Evolutionary conservation across 1,140 invertebrate genomes (phyloP).

Genomic region (Drosophila sturtevanti): DNA sequence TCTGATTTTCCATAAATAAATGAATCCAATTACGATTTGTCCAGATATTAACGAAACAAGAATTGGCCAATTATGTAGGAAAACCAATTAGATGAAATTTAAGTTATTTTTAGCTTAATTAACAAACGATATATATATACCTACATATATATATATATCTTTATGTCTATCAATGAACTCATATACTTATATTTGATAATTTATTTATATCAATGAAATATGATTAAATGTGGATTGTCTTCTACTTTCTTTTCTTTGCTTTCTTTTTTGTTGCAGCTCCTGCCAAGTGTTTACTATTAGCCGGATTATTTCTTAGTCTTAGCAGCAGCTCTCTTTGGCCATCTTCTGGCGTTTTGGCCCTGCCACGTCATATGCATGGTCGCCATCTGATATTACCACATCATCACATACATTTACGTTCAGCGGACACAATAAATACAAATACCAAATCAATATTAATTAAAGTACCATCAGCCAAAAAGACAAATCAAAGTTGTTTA

Average conservation of each 20-base stretch:
- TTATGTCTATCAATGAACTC: no score
- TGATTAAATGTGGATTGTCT: no score
- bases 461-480: background rate
- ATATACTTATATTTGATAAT: no score
- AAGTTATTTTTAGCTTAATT: background rate
- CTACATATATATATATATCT: background rate
- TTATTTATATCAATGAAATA: no score
- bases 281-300: constrained; percentile 28
- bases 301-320: constrained; percentile 31
- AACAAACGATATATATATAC: no score
- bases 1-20: background rate
- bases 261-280: constrained; percentile 21
- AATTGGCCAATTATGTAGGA: background rate
- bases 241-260: background rate
- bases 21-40: background rate
- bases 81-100: background rate
- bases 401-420: constrained; percentile 37
- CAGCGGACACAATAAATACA: constrained; percentile 10
- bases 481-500: background rate
- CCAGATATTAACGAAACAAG: background rate
- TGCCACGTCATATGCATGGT: constrained; percentile 37
- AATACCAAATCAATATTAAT: background rate
- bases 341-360: constrained; percentile 12
- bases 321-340: constrained; percentile 15
- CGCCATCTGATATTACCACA: constrained; percentile 31